These are phyloP conservation scores for Athene noctua DNA, from an alignment of 2,113 vertebrate species.

Conservation along the genomic window DNA sequence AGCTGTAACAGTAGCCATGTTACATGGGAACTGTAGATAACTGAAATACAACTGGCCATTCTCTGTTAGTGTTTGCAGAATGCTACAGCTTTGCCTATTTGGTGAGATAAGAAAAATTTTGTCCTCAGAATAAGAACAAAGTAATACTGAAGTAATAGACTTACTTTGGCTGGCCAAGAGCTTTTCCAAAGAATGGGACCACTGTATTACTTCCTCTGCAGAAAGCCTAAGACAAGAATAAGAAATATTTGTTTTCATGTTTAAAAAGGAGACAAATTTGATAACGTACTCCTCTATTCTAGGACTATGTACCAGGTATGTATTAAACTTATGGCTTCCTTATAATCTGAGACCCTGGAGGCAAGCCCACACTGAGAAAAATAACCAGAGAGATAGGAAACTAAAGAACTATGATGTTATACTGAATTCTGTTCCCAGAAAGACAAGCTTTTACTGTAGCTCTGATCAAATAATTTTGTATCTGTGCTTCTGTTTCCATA, in stretches of 20 bases:
- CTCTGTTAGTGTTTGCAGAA: neutral
- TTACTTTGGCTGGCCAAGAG: slow-evolving; percentile 77
- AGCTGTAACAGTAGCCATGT: neutral
- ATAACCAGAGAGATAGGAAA: neutral
- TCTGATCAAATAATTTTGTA: neutral
- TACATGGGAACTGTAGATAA: neutral
- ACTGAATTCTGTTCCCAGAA: neutral
- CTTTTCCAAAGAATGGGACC: slow-evolving; percentile 80
- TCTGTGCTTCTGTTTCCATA: neutral
- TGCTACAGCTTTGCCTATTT: neutral
- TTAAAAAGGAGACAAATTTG: neutral
- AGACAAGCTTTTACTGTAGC: neutral
- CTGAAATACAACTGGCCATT: neutral
- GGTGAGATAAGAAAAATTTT: neutral
- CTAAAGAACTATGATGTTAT: neutral
- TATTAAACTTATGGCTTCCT: neutral
- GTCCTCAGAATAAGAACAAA: neutral
- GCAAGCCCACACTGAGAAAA: neutral
- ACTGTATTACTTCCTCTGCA: slow-evolving; percentile 74
- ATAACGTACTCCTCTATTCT: neutral
- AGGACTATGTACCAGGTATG: neutral
- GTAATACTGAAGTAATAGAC: neutral
- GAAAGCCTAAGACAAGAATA: slow-evolving; percentile 63
- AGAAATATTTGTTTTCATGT: neutral
- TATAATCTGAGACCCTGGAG: neutral